Conservation (phyloP, 2,888 invertebrate species). For the Proisotoma minuta region DNA sequence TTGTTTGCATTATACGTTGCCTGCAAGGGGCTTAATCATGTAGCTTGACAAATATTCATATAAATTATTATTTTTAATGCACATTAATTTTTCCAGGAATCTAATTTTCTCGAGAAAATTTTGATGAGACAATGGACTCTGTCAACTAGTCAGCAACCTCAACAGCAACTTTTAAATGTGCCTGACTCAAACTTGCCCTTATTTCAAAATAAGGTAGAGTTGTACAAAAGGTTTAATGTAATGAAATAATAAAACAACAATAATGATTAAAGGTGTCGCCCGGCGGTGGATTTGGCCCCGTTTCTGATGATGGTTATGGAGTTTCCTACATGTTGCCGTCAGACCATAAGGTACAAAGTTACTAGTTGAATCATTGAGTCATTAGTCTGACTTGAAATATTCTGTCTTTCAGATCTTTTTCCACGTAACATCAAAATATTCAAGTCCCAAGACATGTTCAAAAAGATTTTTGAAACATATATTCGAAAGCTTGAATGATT, state of each 20-base stretch:
- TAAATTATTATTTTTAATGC: not conserved
- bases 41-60: constrained; percentile 47
- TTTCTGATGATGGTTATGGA: constrained; percentile 54
- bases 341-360: too few species aligned
- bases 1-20: constrained; percentile 54
- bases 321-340: constrained; percentile 55
- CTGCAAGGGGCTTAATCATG: constrained; percentile 53
- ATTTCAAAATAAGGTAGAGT: constrained; percentile 52
- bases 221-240: too few species aligned
- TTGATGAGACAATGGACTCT: constrained; percentile 54
- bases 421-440: constrained; percentile 54
- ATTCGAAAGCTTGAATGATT: constrained; percentile 51
- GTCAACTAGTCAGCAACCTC: constrained; percentile 56
- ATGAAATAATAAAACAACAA: too few species aligned
- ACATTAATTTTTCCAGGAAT: constrained; percentile 49
- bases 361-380: too few species aligned
- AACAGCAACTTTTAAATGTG: constrained; percentile 52
- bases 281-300: constrained; percentile 56
- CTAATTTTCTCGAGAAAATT: constrained; percentile 53
- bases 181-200: constrained; percentile 52
- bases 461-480: constrained; percentile 50
- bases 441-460: constrained; percentile 51
- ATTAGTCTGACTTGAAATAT: too few species aligned
- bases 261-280: constrained; percentile 51
- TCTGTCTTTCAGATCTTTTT: too few species aligned